A percentile compares a stretch with the other conserved stretches of the same genome.
These are phyloP conservation scores for Cotesia vestalis DNA, from an alignment of 1,140 invertebrate genomes.

Conservation along the genomic window DNA sequence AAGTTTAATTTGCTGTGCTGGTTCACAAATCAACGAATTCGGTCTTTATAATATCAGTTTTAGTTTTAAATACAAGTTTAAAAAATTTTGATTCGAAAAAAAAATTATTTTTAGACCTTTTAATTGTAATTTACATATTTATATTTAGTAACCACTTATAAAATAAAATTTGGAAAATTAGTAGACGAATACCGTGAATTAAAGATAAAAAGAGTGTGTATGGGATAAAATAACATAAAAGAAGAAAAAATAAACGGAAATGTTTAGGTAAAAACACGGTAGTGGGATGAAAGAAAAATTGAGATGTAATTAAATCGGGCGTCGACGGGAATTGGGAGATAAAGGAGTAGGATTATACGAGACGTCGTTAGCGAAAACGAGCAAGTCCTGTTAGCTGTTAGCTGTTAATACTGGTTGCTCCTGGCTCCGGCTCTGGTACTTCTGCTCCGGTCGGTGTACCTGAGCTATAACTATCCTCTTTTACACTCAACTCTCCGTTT, in stretches of 20 bases:
- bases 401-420: neutral
- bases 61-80: no score
- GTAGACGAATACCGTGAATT: neutral
- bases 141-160: no score
- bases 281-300: neutral
- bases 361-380: constrained; percentile 4
- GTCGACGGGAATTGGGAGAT: neutral
- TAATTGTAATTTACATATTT: no score
- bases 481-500: no score
- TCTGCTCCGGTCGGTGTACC: neutral
- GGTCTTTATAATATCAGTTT: no score
- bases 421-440: neutral
- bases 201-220: neutral
- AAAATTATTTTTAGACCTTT: no score
- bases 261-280: neutral
- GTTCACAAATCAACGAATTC: no score
- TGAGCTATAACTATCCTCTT: no score
- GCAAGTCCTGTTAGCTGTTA: neutral
- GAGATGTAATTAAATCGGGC: constrained; percentile 11
- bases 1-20: no score
- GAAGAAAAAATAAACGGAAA: neutral
- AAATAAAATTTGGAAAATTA: no score
- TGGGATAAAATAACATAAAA: neutral
- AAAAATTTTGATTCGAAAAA: no score
- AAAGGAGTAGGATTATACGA: constrained; percentile 13